These are phyloP conservation scores for Lithosia quadra DNA, from an alignment of 2,888 invertebrate genomes.

Conservation along the genomic window DNA sequence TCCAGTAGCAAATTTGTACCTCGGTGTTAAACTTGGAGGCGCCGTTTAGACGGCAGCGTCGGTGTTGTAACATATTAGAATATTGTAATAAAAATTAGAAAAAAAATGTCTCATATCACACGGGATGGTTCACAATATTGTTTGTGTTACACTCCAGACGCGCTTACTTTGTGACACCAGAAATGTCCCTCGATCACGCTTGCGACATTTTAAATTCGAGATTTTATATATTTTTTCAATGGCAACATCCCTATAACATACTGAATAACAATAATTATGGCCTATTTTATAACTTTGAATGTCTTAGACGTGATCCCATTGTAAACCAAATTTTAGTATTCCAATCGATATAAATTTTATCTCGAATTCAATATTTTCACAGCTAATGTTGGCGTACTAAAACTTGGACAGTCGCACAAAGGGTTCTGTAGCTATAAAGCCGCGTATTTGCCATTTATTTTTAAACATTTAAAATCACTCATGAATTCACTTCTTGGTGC, in stretches of 20 bases:
- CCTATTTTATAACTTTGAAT: conserved; percentile 54
- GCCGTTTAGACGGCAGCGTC: conserved; percentile 50
- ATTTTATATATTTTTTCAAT: conserved; percentile 42
- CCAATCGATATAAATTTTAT: conserved; percentile 26
- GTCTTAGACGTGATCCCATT: conserved; percentile 58
- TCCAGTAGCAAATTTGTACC: conserved; percentile 59
- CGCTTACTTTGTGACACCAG: conserved; percentile 52
- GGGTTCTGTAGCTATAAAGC: conserved; percentile 50
- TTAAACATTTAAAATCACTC: conserved; percentile 24
- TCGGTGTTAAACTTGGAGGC: conserved; percentile 51
- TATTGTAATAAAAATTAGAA: conserved; percentile 53
- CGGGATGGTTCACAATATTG: conserved; percentile 48
- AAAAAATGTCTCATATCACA: conserved; percentile 43
- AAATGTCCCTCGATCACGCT: conserved; percentile 63
- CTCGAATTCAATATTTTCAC: conserved; percentile 32
- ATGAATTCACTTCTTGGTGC: conserved; percentile 22
- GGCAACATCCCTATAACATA: conserved; percentile 58
- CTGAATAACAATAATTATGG: conserved; percentile 51
- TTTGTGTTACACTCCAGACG: conserved; percentile 53
- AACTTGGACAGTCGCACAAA: conserved; percentile 44
- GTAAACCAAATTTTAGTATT: conserved; percentile 54
- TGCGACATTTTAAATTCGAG: conserved; percentile 49
- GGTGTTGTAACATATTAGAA: conserved; percentile 57
- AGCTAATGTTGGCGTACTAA: conserved; percentile 44
- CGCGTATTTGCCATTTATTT: conserved; percentile 40